Percentiles rank a stretch among this genome's conserved stretches.
Conservation (phyloP, 1,140 invertebrate genomes). For the Habropoda laboriosa region DNA sequence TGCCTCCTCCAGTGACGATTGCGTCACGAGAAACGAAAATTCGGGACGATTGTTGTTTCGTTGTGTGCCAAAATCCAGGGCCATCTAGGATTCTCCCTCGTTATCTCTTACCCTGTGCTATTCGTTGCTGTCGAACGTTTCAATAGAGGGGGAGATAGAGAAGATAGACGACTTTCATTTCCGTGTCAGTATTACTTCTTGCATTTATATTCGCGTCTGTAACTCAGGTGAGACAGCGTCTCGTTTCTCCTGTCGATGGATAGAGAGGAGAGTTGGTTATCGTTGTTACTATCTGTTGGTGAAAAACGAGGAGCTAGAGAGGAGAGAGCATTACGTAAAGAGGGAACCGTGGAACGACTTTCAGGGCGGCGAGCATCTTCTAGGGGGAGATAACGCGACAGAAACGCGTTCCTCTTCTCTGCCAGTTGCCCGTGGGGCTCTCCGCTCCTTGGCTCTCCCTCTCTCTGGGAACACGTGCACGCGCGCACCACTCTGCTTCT, state of each 20-base stretch:
- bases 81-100: not conserved
- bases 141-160: not conserved
- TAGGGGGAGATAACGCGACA: constrained; percentile 40
- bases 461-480: constrained; percentile 6
- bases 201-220: constrained; percentile 49
- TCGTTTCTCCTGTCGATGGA: constrained; percentile 23
- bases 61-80: constrained; percentile 14
- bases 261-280: too few relatives aligned
- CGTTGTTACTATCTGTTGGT: constrained; percentile 28
- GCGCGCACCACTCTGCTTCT: not conserved
- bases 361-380: not conserved
- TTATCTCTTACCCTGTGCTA: too few relatives aligned
- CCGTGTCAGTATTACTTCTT: constrained; percentile 50
- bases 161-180: constrained; percentile 42
- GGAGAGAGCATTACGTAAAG: constrained; percentile 22
- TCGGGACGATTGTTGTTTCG: too few relatives aligned
- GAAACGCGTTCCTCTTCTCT: not conserved
- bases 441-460: too few relatives aligned
- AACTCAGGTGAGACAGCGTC: constrained; percentile 1
- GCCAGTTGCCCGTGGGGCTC: not conserved
- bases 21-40: constrained; percentile 2
- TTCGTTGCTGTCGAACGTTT: not conserved
- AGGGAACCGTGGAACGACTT: constrained; percentile 21
- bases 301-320: not conserved
- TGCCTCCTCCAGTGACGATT: not conserved